Conservation (phyloP, 2,888 invertebrate genomes). For the Hipparchia sbordonii region DNA sequence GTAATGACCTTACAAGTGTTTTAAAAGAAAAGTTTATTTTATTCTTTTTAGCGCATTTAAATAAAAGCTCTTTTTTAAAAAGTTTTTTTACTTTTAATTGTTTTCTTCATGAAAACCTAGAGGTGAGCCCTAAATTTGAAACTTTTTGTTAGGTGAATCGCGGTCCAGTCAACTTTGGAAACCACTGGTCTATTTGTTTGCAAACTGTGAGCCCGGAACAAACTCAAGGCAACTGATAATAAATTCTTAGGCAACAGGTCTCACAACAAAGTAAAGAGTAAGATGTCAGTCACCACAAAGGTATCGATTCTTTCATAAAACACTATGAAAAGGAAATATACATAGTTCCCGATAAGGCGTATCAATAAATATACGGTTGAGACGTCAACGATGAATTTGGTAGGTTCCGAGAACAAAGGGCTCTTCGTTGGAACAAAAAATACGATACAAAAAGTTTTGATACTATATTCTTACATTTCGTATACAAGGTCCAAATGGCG, state of each 20-base stretch:
- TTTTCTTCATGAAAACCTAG: too few relatives aligned
- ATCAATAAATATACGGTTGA: constrained; percentile 32
- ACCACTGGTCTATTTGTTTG: too few relatives aligned
- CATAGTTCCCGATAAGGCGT: constrained; percentile 34
- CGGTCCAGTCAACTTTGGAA: too few relatives aligned
- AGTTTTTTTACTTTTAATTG: too few relatives aligned
- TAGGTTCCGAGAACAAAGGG: constrained; percentile 33
- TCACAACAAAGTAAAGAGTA: constrained; percentile 25
- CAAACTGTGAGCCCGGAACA: constrained; percentile 21
- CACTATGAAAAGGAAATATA: constrained; percentile 7
- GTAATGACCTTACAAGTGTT: too few relatives aligned
- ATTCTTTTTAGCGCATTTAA: too few relatives aligned
- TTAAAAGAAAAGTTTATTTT: too few relatives aligned
- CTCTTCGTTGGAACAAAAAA: constrained; percentile 19
- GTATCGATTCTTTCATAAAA: constrained; percentile 34
- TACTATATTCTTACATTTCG: not conserved
- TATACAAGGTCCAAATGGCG: constrained; percentile 3
- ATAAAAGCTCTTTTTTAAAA: too few relatives aligned
- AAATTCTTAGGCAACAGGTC: constrained; percentile 10
- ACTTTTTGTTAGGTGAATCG: too few relatives aligned
- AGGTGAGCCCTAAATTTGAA: too few relatives aligned
- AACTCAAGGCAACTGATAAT: constrained; percentile 32
- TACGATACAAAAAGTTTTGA: not conserved
- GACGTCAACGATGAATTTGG: constrained; percentile 24
- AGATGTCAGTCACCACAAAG: constrained; percentile 37